These are phyloP conservation scores for Crematogaster levior DNA, from an alignment of 2,888 invertebrate genomes.

Conservation along the genomic window DNA sequence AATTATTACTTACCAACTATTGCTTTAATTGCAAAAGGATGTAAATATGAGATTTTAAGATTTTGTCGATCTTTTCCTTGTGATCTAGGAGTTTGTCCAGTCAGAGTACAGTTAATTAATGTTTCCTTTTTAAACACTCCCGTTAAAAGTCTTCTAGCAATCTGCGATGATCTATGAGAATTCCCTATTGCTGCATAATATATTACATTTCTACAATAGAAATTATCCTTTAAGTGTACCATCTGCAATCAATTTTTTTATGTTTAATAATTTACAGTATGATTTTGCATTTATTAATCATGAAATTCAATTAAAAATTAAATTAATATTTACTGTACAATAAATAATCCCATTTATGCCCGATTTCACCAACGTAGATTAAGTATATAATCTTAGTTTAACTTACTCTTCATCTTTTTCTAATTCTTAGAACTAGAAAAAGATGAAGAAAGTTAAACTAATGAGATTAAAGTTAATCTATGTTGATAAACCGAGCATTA, in stretches of 20 bases:
- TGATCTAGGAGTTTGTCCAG: neutral
- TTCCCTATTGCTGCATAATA: neutral
- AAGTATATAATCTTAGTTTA: no score
- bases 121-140: neutral
- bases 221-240: neutral
- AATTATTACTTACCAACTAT: neutral
- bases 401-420: no score
- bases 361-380: no score
- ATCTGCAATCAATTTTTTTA: neutral
- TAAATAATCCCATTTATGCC: no score
- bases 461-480: no score
- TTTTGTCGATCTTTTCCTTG: neutral
- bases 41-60: neutral
- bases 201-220: neutral
- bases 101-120: neutral
- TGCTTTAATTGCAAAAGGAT: neutral
- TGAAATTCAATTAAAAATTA: no score
- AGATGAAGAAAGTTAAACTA: no score
- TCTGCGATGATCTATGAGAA: neutral
- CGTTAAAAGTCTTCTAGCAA: neutral
- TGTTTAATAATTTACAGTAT: neutral
- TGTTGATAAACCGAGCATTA: no score
- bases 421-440: no score
- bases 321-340: no score
- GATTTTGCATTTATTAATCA: no score